Base-by-base conservation (phyloP, 2,888 invertebrate genomes). In the Sepiola atlantica region DNA sequence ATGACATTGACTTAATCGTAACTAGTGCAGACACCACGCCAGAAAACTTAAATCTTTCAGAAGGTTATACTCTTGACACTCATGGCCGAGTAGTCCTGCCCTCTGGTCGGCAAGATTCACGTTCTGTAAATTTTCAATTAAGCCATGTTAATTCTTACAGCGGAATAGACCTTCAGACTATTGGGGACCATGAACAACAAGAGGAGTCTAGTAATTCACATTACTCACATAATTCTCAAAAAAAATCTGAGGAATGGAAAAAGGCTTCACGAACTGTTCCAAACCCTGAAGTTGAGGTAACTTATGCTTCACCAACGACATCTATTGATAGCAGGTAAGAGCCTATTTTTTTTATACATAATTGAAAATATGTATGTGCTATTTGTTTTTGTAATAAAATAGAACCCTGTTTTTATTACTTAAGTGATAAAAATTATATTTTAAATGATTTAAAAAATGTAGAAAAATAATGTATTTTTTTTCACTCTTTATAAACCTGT, bases 1-100 rank as follows among this genome's bases (percentile, higher is more conserved):
- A n/a, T 93, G 94, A 94, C 21, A 55, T 92, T n/a, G 94, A 95
- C n/a, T 90, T 61, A 92, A 94, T 90, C 24, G 94, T 95, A 28
- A 90, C 93, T 24, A 94, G 94, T 28, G 94, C 94, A n/a, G 94
- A 94, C 54, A 93, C 94, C 0, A 95, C 95, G 6, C 94, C 94
- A 28, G 95, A 95, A 35, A 94, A 90, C 24, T 55, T 55, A 14
- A 94, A 95, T 77, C 35, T 92, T 54, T 93, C 93, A 14, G 94
- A 94, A 61, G 93, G 93, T 55, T 93, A 35, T 93, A 61, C 93
- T 55, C 61, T 55, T 35, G 93, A 61, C 55, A n/a, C 55, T 32
- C 57, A 93, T 93, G 61, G 61, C 16, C 55, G 35, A 93, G 57
- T 93, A 8, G 57, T 93, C 16, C 35, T 12, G 18, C 32, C 93